phyloP scores from a whole-genome alignment of 2,797 vertebrate species.

The Tauraco hartlaubi region DNA sequence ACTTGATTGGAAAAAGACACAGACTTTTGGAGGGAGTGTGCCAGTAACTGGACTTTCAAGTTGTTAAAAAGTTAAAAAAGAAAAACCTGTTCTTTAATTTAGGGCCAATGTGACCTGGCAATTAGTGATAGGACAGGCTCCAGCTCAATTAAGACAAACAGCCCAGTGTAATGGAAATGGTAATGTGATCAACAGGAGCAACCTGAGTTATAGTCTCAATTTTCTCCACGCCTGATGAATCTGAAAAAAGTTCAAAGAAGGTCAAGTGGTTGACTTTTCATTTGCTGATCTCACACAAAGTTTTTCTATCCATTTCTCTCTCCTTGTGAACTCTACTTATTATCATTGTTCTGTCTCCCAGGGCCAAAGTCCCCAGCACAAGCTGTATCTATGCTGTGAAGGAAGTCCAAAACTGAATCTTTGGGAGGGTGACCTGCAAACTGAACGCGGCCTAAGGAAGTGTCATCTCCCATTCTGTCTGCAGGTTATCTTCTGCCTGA shows the following conservation, averaged over 20 bases:
- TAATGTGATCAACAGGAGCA: conserved; percentile 65
- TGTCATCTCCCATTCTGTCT: background rate
- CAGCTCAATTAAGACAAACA: conserved; percentile 73
- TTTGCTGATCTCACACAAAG: conserved; percentile 73
- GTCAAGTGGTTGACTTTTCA: conserved; percentile 76
- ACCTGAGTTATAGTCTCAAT: conserved; percentile 82
- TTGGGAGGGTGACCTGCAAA: background rate
- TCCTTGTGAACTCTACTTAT: background rate
- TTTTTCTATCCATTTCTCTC: conserved; percentile 42
- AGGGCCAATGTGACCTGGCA: conserved; percentile 63
- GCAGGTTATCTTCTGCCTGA: background rate
- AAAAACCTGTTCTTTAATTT: conserved; percentile 49
- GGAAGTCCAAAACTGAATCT: background rate
- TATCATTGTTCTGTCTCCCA: background rate
- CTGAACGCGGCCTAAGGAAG: background rate
- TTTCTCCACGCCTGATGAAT: conserved; percentile 75
- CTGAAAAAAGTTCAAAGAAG: conserved; percentile 78
- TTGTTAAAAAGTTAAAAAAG: background rate
- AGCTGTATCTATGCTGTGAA: background rate
- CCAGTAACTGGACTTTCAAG: background rate
- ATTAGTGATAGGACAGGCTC: conserved; percentile 70
- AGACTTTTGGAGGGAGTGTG: background rate
- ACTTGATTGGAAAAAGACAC: background rate
- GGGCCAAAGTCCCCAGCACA: background rate
- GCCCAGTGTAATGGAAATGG: conserved; percentile 68